A percentile compares a stretch with the other conserved stretches of the same genome.
These are phyloP conservation scores for Barnardius zonarius DNA, from an alignment of 2,113 vertebrate species.

Conservation along the genomic window DNA sequence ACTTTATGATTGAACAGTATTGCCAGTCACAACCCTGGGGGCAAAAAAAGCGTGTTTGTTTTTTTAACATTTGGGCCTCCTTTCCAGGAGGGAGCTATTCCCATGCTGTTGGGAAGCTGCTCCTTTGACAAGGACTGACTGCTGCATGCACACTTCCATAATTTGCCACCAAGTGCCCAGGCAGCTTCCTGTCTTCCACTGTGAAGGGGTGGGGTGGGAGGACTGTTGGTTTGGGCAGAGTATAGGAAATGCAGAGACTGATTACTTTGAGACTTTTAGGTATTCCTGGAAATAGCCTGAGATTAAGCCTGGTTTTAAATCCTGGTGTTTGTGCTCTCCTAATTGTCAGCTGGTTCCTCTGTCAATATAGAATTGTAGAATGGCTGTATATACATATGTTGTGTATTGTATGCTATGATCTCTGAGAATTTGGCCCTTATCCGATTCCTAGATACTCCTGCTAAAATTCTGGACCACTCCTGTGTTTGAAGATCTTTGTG, in stretches of 20 bases:
- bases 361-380: neutral
- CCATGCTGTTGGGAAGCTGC: neutral
- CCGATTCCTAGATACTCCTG: fast-evolving
- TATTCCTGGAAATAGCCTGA: neutral
- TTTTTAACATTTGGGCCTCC: neutral
- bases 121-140: neutral
- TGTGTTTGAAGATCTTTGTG: neutral
- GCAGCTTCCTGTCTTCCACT: neutral
- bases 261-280: neutral
- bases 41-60: neutral
- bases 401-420: neutral
- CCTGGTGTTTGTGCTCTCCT: neutral
- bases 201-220: neutral
- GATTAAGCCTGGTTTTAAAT: neutral
- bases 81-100: neutral
- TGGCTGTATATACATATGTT: neutral
- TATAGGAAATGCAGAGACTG: neutral
- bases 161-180: fast-evolving
- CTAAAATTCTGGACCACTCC: neutral
- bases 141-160: neutral
- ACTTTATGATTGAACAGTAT: neutral
- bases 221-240: neutral
- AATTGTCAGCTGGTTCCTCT: neutral
- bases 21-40: neutral
- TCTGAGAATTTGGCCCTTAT: neutral